A percentile compares a stretch with the other conserved stretches of the same genome.
phyloP scores from a whole-genome alignment of 2,797 vertebrate genomes.

The Sebastes ruberrimus region DNA sequence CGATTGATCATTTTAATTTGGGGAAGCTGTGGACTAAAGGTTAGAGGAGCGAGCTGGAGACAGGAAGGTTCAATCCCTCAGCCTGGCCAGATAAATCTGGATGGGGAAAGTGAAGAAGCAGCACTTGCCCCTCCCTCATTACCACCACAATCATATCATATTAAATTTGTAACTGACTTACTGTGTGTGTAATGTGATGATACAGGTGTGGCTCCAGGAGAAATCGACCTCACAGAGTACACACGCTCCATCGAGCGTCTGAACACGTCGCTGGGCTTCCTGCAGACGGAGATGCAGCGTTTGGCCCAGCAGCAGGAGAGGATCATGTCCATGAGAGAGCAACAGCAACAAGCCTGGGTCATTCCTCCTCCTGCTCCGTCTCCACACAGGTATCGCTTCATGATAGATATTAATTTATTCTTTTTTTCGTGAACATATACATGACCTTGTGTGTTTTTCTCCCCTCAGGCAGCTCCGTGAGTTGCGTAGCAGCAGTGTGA shows the following conservation, averaged over 20 bases:
- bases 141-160: neutral
- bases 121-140: too few relatives aligned
- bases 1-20: too few relatives aligned
- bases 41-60: too few relatives aligned
- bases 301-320: constrained; percentile 94
- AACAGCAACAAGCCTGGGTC: constrained; percentile 94
- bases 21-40: too few relatives aligned
- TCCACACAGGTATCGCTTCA: constrained; percentile 70
- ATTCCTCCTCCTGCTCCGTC: constrained; percentile 88
- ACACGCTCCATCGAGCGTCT: constrained; percentile 95
- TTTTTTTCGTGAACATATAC: neutral
- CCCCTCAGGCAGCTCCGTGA: constrained; percentile 88
- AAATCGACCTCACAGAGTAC: constrained; percentile 91
- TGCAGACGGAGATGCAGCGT: constrained; percentile 98
- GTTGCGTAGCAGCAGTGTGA: constrained; percentile 85
- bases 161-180: neutral
- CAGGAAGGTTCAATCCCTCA: too few relatives aligned
- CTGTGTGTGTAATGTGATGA: neutral
- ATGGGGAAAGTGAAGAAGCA: too few relatives aligned
- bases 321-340: constrained; percentile 93
- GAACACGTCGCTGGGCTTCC: constrained; percentile 91
- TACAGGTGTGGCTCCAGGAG: constrained; percentile 78
- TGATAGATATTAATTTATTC: neutral
- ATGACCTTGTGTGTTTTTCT: constrained; percentile 30
- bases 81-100: too few relatives aligned